phyloP scores from a whole-genome alignment of 2,797 vertebrate genomes.

The Tangara arthus region DNA sequence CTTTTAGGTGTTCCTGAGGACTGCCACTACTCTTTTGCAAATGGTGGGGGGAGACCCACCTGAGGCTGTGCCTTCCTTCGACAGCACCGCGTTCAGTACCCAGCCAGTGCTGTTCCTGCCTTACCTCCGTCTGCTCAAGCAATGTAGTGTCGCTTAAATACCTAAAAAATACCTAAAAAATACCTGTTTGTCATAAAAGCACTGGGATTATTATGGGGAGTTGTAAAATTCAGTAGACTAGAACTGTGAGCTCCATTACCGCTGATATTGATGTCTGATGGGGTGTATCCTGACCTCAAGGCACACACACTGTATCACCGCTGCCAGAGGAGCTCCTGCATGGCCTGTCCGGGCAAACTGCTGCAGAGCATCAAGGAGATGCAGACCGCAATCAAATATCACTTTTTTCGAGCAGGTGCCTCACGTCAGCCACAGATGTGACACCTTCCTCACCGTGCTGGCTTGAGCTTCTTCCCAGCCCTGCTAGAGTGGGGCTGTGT shows the following conservation, averaged over 20 bases:
- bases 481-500: background rate
- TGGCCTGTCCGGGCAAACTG: no score
- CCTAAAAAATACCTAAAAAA: background rate
- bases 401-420: background rate
- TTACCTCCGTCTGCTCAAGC: background rate
- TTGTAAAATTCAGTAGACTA: background rate
- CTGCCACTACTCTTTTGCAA: background rate
- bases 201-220: background rate
- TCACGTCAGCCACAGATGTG: no score
- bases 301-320: background rate
- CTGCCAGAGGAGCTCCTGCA: background rate
- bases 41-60: accelerated
- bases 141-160: accelerated
- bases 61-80: accelerated
- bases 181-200: background rate
- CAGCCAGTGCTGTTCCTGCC: accelerated
- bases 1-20: background rate
- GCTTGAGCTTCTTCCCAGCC: background rate
- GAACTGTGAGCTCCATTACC: background rate
- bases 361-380: background rate
- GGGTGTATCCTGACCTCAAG: background rate
- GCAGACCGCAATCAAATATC: accelerated
- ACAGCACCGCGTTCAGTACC: accelerated
- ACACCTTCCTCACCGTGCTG: accelerated
- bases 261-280: background rate